These are phyloP conservation scores for Calyptommatus sinebrachiatus DNA, from an alignment of 2,113 vertebrate species.

Conservation along the genomic window DNA sequence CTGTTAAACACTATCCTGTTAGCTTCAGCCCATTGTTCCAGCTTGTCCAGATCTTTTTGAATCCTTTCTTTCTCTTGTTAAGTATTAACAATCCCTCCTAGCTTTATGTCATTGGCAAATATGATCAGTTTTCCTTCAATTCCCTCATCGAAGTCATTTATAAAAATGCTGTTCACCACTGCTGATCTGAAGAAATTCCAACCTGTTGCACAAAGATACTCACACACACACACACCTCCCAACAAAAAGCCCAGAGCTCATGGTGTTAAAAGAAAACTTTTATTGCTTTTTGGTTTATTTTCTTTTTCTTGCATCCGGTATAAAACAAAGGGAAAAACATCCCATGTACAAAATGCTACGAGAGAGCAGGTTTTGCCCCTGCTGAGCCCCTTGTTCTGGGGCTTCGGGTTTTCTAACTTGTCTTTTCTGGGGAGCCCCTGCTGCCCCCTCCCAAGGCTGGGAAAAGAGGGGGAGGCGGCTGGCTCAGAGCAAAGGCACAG, in stretches of 20 bases:
- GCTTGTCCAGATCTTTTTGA: too few species aligned
- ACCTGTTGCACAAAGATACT: too few species aligned
- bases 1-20: too few species aligned
- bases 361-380: constrained; percentile 26
- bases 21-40: too few species aligned
- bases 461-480: constrained; percentile 40
- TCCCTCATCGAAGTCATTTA: too few species aligned
- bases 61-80: too few species aligned
- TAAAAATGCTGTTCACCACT: too few species aligned
- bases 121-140: too few species aligned
- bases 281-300: constrained; percentile 52
- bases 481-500: constrained; percentile 52
- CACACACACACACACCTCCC: neutral
- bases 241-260: constrained; percentile 44
- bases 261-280: neutral
- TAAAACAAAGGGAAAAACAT: constrained; percentile 37
- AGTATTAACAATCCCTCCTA: too few species aligned
- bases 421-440: constrained; percentile 3
- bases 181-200: too few species aligned
- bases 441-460: neutral
- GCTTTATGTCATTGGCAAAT: too few species aligned
- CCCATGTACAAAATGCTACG: constrained; percentile 60
- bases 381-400: neutral
- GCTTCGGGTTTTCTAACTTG: too few species aligned
- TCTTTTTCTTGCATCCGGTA: constrained; percentile 53